Conservation (phyloP, 2,797 vertebrate species). For the Molossus molossus region DNA sequence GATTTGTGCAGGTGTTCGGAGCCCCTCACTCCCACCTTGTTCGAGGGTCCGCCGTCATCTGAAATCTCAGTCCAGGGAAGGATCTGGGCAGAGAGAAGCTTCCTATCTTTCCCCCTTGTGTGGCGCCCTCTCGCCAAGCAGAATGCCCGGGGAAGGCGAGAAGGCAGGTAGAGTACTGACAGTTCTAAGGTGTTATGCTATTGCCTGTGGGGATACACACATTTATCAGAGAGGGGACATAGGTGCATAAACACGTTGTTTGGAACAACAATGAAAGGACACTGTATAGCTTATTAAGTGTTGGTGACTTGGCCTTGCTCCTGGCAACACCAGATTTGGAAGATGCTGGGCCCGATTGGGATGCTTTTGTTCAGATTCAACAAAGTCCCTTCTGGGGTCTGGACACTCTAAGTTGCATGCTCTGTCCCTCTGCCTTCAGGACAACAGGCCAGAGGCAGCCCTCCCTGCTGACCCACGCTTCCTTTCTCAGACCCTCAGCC, state of each 20-base stretch:
- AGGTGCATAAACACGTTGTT: not conserved
- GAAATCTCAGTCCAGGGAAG: not conserved
- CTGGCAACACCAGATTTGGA: not conserved
- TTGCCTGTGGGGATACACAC: not conserved
- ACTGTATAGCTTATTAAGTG: not conserved
- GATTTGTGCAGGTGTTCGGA: not conserved
- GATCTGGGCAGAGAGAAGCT: not conserved
- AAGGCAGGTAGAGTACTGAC: not conserved
- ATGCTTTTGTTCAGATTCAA: not conserved
- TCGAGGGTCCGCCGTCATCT: not conserved
- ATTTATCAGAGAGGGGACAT: not conserved
- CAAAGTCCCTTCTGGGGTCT: not conserved
- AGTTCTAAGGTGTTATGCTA: not conserved
- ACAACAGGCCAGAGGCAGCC: not conserved
- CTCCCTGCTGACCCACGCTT: not conserved
- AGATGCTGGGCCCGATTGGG: not conserved
- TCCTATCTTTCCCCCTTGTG: not conserved
- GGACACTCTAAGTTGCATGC: accelerated
- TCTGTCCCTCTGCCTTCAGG: not conserved
- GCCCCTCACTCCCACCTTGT: not conserved
- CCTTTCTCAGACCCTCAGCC: not conserved
- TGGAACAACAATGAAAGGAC: constrained; percentile 28
- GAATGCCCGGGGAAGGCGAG: not conserved
- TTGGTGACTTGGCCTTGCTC: not conserved
- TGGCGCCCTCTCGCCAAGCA: not conserved